A percentile compares a stretch with the other conserved stretches of the same genome.
Conservation (phyloP, 1,140 invertebrate species). For the Drosophila miranda region DNA sequence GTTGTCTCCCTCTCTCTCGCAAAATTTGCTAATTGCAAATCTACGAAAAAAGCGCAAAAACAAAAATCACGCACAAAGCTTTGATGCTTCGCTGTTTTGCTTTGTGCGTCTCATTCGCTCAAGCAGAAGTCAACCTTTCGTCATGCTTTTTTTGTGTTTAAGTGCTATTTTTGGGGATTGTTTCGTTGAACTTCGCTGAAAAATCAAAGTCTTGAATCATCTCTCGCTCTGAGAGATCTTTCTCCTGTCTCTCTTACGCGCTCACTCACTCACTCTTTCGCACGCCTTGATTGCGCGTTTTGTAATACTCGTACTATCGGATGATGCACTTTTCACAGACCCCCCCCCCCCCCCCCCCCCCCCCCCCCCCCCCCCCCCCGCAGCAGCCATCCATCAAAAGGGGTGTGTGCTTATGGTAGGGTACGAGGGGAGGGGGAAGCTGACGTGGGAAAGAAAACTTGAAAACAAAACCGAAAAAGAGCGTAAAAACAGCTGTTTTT, state of each 20-base stretch:
- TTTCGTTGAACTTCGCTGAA: constrained; percentile 64
- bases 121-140: constrained; percentile 40
- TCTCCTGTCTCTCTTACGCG: background rate
- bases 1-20: constrained; percentile 3
- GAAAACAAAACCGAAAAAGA: constrained; percentile 30
- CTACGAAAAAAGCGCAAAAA: constrained; percentile 31
- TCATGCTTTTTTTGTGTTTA: constrained; percentile 16
- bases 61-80: constrained; percentile 15
- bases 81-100: constrained; percentile 46
- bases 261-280: background rate
- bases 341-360: too few relatives aligned
- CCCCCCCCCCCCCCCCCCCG: fast-evolving
- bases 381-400: background rate
- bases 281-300: constrained; percentile 11
- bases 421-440: background rate
- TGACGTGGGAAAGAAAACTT: constrained; percentile 29
- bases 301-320: background rate
- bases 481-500: constrained; percentile 70
- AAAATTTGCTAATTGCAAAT: constrained; percentile 62
- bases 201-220: constrained; percentile 4
- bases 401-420: background rate
- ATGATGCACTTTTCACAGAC: constrained; percentile 4
- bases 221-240: background rate
- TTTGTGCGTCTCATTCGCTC: constrained; percentile 59
- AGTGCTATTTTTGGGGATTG: constrained; percentile 55